Evolutionary conservation across 2,797 vertebrate genomes (phyloP).

Genomic region (Lagodon rhomboides): DNA sequence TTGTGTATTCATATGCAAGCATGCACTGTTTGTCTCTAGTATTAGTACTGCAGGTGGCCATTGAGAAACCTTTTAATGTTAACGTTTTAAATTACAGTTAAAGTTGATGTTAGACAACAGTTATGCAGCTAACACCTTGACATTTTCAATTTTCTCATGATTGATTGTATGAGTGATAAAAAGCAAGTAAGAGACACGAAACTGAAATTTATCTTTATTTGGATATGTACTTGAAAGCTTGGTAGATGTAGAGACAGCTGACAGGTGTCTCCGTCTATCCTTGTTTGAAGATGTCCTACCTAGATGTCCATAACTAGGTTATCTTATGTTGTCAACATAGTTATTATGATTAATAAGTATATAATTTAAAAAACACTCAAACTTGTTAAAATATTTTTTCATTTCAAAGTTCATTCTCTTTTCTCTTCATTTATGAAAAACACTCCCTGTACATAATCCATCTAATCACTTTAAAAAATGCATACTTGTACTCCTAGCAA

Average conservation of each 20-base stretch:
- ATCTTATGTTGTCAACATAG: background rate
- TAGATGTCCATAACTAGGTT: background rate
- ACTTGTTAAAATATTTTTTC: too few species aligned
- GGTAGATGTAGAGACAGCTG: background rate
- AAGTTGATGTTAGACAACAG: background rate
- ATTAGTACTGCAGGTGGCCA: background rate
- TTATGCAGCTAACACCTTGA: background rate
- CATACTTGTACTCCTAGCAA: background rate
- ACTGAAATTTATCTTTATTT: slow-evolving; percentile 35
- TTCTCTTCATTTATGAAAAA: background rate
- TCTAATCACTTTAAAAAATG: background rate
- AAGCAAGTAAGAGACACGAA: slow-evolving; percentile 19
- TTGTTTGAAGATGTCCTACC: background rate
- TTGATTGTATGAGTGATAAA: background rate
- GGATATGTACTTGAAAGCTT: slow-evolving; percentile 1
- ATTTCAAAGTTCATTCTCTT: too few species aligned
- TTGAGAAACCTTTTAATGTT: background rate
- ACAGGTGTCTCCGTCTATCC: background rate
- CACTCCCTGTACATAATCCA: background rate
- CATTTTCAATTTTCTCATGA: background rate
- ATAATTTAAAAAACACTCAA: background rate
- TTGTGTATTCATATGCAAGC: background rate
- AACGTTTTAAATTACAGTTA: background rate
- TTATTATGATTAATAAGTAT: background rate
- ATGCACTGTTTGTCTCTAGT: background rate